phyloP scores from a whole-genome alignment of 2,888 invertebrate genomes.

The Malthinus flaveolus region DNA sequence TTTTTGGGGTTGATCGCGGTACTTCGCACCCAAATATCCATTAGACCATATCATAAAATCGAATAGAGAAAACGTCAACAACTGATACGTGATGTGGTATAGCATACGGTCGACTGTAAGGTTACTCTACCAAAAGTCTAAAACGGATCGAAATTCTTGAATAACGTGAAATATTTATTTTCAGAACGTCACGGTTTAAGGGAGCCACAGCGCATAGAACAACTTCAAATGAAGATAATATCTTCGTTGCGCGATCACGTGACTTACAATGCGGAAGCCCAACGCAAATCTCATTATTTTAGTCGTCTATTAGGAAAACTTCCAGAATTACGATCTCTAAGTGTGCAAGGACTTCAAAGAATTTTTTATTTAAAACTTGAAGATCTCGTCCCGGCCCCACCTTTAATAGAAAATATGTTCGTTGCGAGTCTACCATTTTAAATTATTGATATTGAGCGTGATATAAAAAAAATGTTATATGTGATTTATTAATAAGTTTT shows the following conservation, averaged over 20 bases:
- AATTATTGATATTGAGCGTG: constrained; percentile 37
- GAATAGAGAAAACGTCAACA: too few relatives aligned
- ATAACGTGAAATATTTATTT: constrained; percentile 36
- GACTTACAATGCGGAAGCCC: constrained; percentile 86
- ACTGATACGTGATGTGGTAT: too few relatives aligned
- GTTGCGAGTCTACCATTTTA: constrained; percentile 93
- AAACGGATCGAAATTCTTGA: too few relatives aligned
- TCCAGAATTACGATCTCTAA: constrained; percentile 89
- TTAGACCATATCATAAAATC: too few relatives aligned
- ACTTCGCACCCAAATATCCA: too few relatives aligned
- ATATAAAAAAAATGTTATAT: constrained; percentile 48
- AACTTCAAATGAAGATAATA: constrained; percentile 95
- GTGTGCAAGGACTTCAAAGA: constrained; percentile 91
- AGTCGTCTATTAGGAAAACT: constrained; percentile 89
- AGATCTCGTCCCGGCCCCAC: constrained; percentile 89
- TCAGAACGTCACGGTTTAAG: constrained; percentile 91
- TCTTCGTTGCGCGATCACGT: constrained; percentile 95
- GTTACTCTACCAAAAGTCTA: too few relatives aligned
- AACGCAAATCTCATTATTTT: constrained; percentile 91
- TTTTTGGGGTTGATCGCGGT: too few relatives aligned
- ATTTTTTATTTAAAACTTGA: constrained; percentile 93
- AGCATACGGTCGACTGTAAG: too few relatives aligned
- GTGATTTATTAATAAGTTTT: constrained; percentile 46
- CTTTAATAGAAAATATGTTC: constrained; percentile 94
- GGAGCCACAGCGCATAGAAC: constrained; percentile 91